Evolutionary conservation across 2,797 vertebrate species (phyloP), one percentile per base, ranked within the genome.

Genomic region (Anguilla pacifica): DNA sequence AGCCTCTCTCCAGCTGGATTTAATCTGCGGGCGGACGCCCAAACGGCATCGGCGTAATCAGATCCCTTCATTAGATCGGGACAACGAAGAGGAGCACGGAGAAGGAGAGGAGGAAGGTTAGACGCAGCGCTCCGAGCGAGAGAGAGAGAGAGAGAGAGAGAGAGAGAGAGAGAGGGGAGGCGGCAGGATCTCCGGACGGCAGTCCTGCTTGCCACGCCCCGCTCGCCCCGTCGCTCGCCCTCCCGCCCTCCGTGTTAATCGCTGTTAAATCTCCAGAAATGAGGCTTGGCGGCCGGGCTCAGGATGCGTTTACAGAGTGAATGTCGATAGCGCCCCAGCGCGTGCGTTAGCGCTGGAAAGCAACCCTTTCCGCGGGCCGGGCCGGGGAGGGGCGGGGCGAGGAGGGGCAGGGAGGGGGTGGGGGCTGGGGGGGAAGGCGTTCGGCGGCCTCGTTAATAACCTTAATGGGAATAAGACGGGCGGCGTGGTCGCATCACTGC

Each of bases 11-110:
- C 55, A 61, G 85, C 86, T 35, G 6, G 17, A 82, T 77, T 86
- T 83, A 77, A 84, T 85, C 61, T 88, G 83, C 83, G 1, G 70
- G 74, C 74, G 72, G 70, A 53, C 67, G 83, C n/a, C 79, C 43
- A 85, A 86, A 84, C 67, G 88, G 46, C n/a, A 59, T 81, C 85
- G 87, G 85, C 88, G 64, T 87, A 87, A 89, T 89, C 86, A 43
- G 64, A 89, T 59, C 79, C 88, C 87, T 87, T 86, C 88, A 88
- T 86, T 83, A 79, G 39, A 89, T 85, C 88, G 87, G 81, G n/a
- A 39, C n/a, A 51, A 13, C 64, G 5, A 13, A 88, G 86, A 43
- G 9, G 25, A n/a, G 59, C 0, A 2, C 61, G 17, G 85, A 64
- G 85, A 39, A n/a, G 84, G 15, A 28, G 79, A 86, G 85, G n/a